Conservation (phyloP, 64 coral and sea anemone genomes). For the Dendrophyllia cribrosa region DNA sequence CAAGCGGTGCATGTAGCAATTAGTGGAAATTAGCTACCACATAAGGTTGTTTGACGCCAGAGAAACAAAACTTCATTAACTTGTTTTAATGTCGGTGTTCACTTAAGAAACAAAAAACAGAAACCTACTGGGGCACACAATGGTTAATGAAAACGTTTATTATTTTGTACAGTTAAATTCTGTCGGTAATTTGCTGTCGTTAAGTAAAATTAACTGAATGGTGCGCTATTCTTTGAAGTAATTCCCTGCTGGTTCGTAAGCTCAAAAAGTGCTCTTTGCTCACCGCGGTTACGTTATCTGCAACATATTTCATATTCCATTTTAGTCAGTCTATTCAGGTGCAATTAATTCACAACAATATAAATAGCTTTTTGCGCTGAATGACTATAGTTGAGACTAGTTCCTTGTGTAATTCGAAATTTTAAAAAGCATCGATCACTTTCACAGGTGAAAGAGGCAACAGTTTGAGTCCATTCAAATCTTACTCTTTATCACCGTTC, state of each 20-base stretch:
- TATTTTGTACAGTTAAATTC: neutral
- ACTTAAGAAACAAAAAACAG: too few species aligned
- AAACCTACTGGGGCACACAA: too few species aligned
- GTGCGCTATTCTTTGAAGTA: neutral
- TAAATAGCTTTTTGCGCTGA: neutral
- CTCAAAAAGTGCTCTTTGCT: too few species aligned
- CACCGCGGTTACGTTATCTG: neutral
- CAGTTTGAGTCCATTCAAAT: neutral
- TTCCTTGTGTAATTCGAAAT: neutral
- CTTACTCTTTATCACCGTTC: too few species aligned
- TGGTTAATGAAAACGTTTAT: neutral
- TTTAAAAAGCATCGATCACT: neutral
- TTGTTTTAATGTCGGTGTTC: neutral
- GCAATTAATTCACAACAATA: neutral
- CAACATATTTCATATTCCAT: conserved; percentile 12
- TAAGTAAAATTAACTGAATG: conserved; percentile 3
- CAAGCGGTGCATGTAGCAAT: neutral
- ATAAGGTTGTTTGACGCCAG: neutral
- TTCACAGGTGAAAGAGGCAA: neutral
- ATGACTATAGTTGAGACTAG: neutral
- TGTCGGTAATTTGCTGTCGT: neutral
- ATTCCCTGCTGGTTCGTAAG: neutral
- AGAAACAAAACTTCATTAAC: neutral
- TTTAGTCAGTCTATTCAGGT: neutral
- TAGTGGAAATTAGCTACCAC: neutral